Evolutionary conservation across 2,797 vertebrate genomes (phyloP).

Genomic region (Cossypha polioptera): DNA sequence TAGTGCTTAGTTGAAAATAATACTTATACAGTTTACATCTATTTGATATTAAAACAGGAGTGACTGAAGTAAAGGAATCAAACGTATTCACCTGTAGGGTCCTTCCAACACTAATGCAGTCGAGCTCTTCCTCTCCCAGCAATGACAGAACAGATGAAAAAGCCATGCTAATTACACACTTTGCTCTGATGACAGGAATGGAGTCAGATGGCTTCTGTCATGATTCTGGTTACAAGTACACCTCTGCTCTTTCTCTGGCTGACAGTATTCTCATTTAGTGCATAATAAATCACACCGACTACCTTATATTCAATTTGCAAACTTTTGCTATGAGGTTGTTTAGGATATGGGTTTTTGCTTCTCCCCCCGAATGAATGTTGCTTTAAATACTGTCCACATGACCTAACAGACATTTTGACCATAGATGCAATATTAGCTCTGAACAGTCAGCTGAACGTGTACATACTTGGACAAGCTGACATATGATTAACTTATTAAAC

Average conservation of each 20-base stretch:
- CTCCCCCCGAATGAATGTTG: rapidly evolving
- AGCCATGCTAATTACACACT: not conserved
- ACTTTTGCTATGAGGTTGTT: not conserved
- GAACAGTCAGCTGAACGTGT: not conserved
- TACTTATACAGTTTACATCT: not conserved
- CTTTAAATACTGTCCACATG: not conserved
- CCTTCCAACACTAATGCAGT: not conserved
- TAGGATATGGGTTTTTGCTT: not conserved
- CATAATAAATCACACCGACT: not conserved
- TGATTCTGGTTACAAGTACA: not conserved
- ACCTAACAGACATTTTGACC: not conserved
- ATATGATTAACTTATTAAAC: not conserved
- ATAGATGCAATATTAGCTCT: not conserved
- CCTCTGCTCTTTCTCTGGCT: not conserved
- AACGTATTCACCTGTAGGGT: not conserved
- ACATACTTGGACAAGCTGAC: not conserved
- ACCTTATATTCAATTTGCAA: not conserved
- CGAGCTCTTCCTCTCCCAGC: not conserved
- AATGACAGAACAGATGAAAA: not conserved
- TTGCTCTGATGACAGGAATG: conserved; percentile 7
- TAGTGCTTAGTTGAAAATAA: not conserved
- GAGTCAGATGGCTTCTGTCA: conserved; percentile 1
- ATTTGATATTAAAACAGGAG: not conserved
- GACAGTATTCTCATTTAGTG: not conserved
- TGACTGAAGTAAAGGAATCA: not conserved